Conservation (phyloP, 2,797 vertebrate species). For the Danio choprae region DNA sequence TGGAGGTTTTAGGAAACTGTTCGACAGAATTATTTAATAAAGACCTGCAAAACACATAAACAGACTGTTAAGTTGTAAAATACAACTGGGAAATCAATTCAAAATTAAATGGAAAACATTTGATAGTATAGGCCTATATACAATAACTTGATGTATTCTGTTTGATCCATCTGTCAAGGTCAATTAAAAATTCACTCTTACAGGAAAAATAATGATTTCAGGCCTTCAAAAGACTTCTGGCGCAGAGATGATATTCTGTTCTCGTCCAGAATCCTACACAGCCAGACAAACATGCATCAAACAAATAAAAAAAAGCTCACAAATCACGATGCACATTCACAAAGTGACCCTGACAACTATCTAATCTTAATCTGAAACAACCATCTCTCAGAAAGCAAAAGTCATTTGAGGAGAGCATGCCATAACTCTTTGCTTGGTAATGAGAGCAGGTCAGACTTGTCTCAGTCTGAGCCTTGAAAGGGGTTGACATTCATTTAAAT, state of each 20-base stretch:
- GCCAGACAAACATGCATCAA: constrained; percentile 30
- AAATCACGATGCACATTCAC: background rate
- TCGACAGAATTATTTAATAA: constrained; percentile 69
- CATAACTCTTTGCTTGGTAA: background rate
- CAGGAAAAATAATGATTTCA: constrained; percentile 72
- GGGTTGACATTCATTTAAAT: constrained; percentile 3
- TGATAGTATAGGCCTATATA: background rate
- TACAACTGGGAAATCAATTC: background rate
- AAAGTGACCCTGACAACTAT: background rate
- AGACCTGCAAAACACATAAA: constrained; percentile 63
- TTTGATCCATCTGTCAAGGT: background rate
- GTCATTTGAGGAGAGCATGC: background rate
- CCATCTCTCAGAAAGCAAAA: background rate
- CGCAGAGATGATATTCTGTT: constrained; percentile 65
- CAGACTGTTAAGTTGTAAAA: background rate
- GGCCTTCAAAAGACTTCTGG: constrained; percentile 64
- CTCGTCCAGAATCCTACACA: constrained; percentile 69
- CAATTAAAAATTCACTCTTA: constrained; percentile 59
- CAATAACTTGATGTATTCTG: background rate
- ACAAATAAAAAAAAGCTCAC: background rate
- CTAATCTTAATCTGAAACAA: background rate
- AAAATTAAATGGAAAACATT: background rate
- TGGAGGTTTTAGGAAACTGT: constrained; percentile 62
- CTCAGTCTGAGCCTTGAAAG: constrained; percentile 2
- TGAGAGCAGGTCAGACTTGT: constrained; percentile 17